phyloP scores from a whole-genome alignment of 2,888 invertebrate genomes.

The Plebejus melissa region DNA sequence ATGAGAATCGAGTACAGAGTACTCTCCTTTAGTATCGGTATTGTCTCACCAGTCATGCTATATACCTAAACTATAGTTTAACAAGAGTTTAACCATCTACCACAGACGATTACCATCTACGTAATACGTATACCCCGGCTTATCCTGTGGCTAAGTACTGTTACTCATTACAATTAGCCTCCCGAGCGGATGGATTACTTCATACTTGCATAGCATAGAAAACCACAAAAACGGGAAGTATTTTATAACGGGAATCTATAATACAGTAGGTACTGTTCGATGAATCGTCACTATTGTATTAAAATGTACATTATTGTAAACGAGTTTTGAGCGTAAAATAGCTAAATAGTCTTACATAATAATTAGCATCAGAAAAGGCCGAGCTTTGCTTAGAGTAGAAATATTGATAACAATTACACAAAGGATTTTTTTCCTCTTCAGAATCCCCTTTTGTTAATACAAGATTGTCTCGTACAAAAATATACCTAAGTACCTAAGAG shows the following conservation, averaged over 20 bases:
- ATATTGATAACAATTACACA: neutral
- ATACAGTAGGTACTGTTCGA: neutral
- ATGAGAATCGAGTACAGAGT: too few species aligned
- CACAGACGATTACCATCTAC: neutral
- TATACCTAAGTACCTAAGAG: too few species aligned
- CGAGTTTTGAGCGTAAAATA: neutral
- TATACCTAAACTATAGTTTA: too few species aligned
- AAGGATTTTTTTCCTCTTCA: too few species aligned
- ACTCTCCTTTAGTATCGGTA: too few species aligned
- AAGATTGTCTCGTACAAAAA: too few species aligned
- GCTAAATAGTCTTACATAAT: neutral
- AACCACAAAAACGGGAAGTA: slow-evolving; percentile 49
- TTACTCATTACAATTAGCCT: slow-evolving; percentile 46
- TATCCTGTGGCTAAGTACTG: slow-evolving; percentile 47
- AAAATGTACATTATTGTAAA: slow-evolving; percentile 3
- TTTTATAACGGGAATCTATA: slow-evolving; percentile 40
- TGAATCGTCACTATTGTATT: slow-evolving; percentile 1
- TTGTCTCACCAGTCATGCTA: too few species aligned
- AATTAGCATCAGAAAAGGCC: neutral
- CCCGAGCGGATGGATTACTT: slow-evolving; percentile 40
- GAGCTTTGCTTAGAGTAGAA: neutral
- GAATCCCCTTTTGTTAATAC: too few species aligned
- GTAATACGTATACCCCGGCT: slow-evolving; percentile 29
- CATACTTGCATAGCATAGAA: slow-evolving; percentile 41
- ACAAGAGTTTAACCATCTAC: neutral